phyloP scores from a whole-genome alignment of 2,797 vertebrate species.

The Premnoplex brunnescens region DNA sequence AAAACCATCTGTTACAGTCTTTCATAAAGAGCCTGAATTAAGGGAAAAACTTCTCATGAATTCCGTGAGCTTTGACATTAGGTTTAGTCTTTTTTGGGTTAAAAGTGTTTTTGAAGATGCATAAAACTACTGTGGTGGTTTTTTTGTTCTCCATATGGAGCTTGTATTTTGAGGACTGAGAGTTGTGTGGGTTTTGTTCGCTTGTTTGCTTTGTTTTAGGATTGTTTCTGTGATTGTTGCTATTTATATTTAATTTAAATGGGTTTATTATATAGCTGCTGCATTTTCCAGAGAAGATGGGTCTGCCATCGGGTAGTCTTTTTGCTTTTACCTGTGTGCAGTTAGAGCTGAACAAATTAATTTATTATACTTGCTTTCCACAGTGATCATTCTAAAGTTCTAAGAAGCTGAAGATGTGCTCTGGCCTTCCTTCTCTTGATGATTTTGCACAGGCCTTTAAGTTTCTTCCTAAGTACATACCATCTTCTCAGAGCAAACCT shows the following conservation, averaged over 20 bases:
- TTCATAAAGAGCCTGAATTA: not conserved
- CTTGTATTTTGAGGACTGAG: accelerated
- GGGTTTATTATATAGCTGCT: not conserved
- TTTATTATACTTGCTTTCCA: not conserved
- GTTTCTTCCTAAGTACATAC: not conserved
- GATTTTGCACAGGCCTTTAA: not conserved
- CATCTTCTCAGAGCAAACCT: not conserved
- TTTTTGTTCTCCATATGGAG: not conserved
- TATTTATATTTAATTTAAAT: not conserved
- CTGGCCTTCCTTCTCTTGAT: not conserved
- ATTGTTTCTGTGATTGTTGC: not conserved
- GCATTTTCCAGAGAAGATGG: not conserved
- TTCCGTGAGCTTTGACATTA: not conserved
- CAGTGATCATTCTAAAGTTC: not conserved
- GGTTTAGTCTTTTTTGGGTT: not conserved
- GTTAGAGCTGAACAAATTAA: not conserved
- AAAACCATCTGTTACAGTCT: not conserved
- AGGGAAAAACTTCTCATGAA: not conserved
- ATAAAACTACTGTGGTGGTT: not conserved
- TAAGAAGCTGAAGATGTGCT: not conserved
- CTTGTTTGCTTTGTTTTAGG: not conserved
- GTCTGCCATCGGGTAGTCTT: not conserved
- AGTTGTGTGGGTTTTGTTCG: not conserved
- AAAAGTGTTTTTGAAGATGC: not conserved
- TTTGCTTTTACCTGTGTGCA: not conserved